Evolutionary conservation across 2,113 vertebrate genomes (phyloP).

Genomic region (Acrocephalus kingi): DNA sequence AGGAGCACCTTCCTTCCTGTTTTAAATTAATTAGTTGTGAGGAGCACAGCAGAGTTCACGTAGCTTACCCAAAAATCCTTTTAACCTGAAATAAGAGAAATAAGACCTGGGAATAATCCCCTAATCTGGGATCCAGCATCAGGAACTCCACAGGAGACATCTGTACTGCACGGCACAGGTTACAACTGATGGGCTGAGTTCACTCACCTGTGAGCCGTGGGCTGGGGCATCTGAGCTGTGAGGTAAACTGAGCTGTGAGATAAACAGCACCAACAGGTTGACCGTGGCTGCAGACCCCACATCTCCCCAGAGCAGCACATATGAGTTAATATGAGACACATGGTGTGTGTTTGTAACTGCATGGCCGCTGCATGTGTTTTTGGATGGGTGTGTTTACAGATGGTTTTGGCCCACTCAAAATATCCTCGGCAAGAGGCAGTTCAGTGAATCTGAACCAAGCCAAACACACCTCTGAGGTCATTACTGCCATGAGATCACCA

Average conservation of each 20-base stretch:
- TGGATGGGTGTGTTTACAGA: background rate
- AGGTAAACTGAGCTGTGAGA: background rate
- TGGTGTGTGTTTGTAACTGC: background rate
- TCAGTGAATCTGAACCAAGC: conserved; percentile 7
- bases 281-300: accelerated
- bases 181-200: background rate
- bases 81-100: background rate
- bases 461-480: conserved; percentile 34
- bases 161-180: background rate
- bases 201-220: background rate
- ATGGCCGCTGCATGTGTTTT: background rate
- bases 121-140: background rate
- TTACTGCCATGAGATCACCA: conserved; percentile 33
- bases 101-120: background rate
- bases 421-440: background rate
- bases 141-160: background rate
- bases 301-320: background rate
- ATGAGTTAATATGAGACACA: background rate
- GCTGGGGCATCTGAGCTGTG: background rate
- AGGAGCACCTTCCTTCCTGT: background rate
- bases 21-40: background rate
- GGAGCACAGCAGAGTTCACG: background rate
- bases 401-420: background rate
- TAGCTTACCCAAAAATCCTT: background rate
- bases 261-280: background rate